Conservation (phyloP, 2,888 invertebrate species). For the Corbicula japonica region DNA sequence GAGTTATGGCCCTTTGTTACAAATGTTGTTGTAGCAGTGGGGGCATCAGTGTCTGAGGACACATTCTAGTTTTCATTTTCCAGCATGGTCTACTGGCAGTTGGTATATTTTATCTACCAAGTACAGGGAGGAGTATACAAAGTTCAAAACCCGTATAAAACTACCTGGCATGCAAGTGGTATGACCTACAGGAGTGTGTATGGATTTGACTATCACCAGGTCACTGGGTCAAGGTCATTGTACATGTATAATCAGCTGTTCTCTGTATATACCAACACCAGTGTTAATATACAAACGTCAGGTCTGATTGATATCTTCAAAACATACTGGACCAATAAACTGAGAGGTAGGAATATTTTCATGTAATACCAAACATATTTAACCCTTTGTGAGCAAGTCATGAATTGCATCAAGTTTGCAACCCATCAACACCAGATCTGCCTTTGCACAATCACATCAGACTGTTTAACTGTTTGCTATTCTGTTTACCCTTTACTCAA, state of each 20-base stretch:
- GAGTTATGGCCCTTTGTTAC: too few species aligned
- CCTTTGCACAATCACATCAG: too few species aligned
- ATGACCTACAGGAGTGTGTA: constrained; percentile 34
- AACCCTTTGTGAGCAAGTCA: too few species aligned
- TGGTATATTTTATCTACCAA: constrained; percentile 48
- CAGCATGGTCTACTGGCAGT: constrained; percentile 46
- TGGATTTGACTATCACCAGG: constrained; percentile 44
- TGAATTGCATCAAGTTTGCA: too few species aligned
- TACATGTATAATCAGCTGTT: constrained; percentile 47
- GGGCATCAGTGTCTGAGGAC: too few species aligned
- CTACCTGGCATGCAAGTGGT: constrained; percentile 44
- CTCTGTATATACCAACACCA: constrained; percentile 41
- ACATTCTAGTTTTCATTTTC: too few species aligned
- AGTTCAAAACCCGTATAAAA: constrained; percentile 42
- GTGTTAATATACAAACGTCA: constrained; percentile 19
- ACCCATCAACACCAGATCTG: too few species aligned
- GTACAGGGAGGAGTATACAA: not conserved
- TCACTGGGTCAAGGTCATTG: not conserved
- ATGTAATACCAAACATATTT: too few species aligned
- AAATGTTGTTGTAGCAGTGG: too few species aligned
- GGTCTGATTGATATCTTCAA: constrained; percentile 1
- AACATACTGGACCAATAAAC: constrained; percentile 20
- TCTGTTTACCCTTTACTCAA: too few species aligned
- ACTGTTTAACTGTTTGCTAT: too few species aligned
- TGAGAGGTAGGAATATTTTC: constrained; percentile 8